Percentiles rank a stretch among this genome's conserved stretches.
Evolutionary conservation across 2,888 invertebrate species (phyloP).

Genomic region (Phaedon cochleariae): DNA sequence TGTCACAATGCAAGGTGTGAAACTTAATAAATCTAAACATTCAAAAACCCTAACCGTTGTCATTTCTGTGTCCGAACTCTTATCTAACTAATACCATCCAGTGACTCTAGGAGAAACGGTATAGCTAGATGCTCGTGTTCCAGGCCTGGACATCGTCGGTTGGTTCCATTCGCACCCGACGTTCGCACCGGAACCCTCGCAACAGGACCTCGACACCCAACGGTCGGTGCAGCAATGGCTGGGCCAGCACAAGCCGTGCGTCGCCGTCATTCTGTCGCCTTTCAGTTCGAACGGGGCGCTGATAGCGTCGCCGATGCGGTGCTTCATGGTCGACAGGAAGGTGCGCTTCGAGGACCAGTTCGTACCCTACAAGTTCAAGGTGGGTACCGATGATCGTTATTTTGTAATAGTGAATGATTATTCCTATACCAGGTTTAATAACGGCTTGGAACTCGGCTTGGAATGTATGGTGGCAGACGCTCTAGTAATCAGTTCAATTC

Average conservation of each 20-base stretch:
- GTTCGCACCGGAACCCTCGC: conserved; percentile 75
- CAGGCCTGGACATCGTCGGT: conserved; percentile 60
- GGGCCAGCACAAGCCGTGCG: conserved; percentile 66
- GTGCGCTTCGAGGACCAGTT: conserved; percentile 56
- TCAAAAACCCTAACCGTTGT: too few relatives aligned
- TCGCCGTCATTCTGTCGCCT: conserved; percentile 74
- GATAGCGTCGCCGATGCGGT: conserved; percentile 66
- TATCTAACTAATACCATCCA: too few relatives aligned
- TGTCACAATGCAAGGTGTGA: too few relatives aligned
- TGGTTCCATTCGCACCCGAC: conserved; percentile 85
- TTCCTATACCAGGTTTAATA: too few relatives aligned
- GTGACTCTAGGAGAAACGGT: too few relatives aligned
- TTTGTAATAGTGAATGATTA: too few relatives aligned
- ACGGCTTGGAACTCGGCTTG: too few relatives aligned
- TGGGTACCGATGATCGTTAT: conserved; percentile 53
- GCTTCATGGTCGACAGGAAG: conserved; percentile 65
- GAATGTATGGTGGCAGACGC: too few relatives aligned
- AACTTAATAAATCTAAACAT: too few relatives aligned
- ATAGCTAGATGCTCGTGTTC: too few relatives aligned
- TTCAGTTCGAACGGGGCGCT: conserved; percentile 67
- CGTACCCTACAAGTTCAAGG: conserved; percentile 65
- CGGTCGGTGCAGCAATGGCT: conserved; percentile 68
- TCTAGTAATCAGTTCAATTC: too few relatives aligned
- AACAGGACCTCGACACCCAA: conserved; percentile 74
- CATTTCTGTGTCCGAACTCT: too few relatives aligned